A percentile compares a stretch with the other conserved stretches of the same genome.
These are phyloP conservation scores for Martes martes DNA, from an alignment of 2,113 vertebrate species.

Conservation along the genomic window DNA sequence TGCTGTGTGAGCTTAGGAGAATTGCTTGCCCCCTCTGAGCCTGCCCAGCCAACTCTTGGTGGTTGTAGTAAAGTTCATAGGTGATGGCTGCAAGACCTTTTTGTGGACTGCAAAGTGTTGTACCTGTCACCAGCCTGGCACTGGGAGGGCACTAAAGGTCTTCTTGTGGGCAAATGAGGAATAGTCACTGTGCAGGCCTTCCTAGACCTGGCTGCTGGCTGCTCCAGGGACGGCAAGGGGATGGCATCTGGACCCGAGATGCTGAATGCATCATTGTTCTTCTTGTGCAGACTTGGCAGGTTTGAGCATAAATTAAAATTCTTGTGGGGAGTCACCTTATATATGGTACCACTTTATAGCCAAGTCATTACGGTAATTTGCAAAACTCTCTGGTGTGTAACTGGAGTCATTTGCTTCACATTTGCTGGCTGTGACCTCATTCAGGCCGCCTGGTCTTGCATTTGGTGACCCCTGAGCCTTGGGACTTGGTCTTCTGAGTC, in stretches of 20 bases:
- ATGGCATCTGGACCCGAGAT: neutral
- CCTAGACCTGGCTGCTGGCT: neutral
- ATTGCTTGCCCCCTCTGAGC: neutral
- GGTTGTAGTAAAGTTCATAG: neutral
- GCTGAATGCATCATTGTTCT: conserved; percentile 49
- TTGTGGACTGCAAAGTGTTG: neutral
- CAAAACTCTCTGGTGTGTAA: conserved; percentile 39
- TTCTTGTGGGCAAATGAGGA: neutral
- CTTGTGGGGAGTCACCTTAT: conserved; percentile 67
- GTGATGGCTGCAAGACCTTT: neutral
- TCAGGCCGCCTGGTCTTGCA: neutral
- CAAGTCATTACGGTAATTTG: conserved; percentile 57
- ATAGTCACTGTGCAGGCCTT: neutral
- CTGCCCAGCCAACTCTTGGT: neutral
- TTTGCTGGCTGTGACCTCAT: conserved; percentile 35
- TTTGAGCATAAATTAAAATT: conserved; percentile 43
- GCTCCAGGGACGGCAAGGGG: neutral
- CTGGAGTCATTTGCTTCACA: conserved; percentile 37
- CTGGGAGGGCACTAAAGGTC: neutral
- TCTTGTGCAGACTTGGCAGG: conserved; percentile 36
- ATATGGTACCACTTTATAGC: conserved; percentile 54
- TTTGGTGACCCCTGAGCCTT: neutral
- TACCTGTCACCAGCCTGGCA: neutral
- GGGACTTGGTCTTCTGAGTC: neutral
- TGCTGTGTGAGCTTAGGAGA: conserved; percentile 9